Percentiles rank a stretch among this genome's conserved stretches.
Conservation (phyloP, 1,140 invertebrate genomes). For the Macrobrachium nipponense region DNA sequence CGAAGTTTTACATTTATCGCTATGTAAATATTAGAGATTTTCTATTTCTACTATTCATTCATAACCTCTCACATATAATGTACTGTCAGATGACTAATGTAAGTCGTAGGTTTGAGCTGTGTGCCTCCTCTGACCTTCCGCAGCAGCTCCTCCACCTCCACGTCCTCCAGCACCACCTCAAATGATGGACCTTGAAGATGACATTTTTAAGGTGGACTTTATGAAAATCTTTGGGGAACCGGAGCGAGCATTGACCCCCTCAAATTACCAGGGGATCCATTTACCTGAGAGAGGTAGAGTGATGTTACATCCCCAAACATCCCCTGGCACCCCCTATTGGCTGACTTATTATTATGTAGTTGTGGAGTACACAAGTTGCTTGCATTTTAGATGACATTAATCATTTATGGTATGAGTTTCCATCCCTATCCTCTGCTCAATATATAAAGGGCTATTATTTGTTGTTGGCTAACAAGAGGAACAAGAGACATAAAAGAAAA, state of each 20-base stretch:
- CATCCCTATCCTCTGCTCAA: too few species aligned
- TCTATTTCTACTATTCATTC: too few species aligned
- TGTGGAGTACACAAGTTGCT: neutral
- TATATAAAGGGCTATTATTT: too few species aligned
- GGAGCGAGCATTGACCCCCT: constrained; percentile 62
- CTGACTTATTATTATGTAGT: neutral
- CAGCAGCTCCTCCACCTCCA: constrained; percentile 47
- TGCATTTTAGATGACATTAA: too few species aligned
- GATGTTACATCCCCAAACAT: constrained; percentile 5
- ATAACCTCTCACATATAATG: too few species aligned
- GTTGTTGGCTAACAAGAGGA: too few species aligned
- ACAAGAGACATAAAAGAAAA: too few species aligned
- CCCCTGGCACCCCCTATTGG: constrained; percentile 19
- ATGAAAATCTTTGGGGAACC: constrained; percentile 66
- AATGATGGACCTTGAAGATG: constrained; percentile 61
- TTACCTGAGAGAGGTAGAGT: constrained; percentile 57
- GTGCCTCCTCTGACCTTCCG: constrained; percentile 37
- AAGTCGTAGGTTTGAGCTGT: constrained; percentile 23
- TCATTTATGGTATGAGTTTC: too few species aligned
- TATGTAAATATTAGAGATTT: too few species aligned
- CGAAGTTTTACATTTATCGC: too few species aligned
- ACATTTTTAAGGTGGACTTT: constrained; percentile 68
- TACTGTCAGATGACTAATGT: too few species aligned
- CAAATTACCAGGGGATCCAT: constrained; percentile 66
- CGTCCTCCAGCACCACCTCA: constrained; percentile 44